Conservation (phyloP, 2,797 vertebrate species). For the Garrulus glandarius region DNA sequence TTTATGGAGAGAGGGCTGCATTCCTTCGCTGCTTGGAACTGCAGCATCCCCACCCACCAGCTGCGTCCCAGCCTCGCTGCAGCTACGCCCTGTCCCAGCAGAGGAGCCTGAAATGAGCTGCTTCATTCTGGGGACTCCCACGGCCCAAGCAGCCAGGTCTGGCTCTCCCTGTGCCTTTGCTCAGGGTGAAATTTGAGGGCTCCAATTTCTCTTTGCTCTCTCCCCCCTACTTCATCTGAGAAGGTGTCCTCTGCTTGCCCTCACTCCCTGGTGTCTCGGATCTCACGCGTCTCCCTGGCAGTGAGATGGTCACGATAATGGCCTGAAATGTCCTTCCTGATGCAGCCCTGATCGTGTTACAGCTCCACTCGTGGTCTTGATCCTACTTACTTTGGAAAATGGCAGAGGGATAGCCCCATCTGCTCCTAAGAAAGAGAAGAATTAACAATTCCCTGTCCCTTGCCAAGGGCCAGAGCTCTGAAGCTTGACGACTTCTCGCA, state of each 20-base stretch:
- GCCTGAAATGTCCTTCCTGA: not conserved
- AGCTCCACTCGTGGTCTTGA: not conserved
- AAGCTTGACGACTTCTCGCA: not conserved
- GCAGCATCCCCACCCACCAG: conserved; percentile 42
- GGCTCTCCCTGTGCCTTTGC: not conserved
- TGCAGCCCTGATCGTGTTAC: not conserved
- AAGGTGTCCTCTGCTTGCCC: not conserved
- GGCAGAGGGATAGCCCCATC: not conserved
- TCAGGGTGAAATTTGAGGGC: not conserved
- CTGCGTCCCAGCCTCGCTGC: not conserved
- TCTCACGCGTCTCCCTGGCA: not conserved
- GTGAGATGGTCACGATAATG: not conserved
- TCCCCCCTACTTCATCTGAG: not conserved
- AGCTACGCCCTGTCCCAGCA: not conserved
- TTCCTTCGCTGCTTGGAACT: not conserved
- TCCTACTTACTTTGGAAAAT: not conserved
- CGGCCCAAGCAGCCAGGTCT: not conserved
- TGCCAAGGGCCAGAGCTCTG: not conserved
- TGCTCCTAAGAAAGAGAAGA: not conserved
- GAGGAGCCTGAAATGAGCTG: not conserved
- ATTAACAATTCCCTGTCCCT: not conserved
- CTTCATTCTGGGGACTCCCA: not conserved
- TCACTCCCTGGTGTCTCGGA: not conserved
- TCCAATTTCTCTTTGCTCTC: not conserved
- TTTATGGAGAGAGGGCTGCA: not conserved